Evolutionary conservation across 2,888 invertebrate genomes (phyloP), one percentile per base, ranked within the genome.

Genomic region (Toxonevra muliebris): DNA sequence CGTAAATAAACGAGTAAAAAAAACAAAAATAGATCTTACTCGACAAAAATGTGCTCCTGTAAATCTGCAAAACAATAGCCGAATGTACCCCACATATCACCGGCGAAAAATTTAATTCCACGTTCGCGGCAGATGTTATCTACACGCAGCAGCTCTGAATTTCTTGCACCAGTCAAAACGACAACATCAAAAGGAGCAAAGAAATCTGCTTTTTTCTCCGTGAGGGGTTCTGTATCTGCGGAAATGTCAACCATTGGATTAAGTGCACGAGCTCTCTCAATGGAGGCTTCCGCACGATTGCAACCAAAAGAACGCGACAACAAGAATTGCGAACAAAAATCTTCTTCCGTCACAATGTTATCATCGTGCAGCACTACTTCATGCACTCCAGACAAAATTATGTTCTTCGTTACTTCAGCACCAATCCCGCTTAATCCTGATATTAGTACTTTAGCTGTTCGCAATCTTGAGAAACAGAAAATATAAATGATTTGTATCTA

Each of bases 401-500:
- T 91, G 85, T 99, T 99, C 85, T 99, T 99, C 1, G 96, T 94
- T 53, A 96, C 90, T 88, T 99, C 99, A 10, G 97, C 96, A 20
- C 97, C 98, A 41, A 98, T 88, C 5, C 97, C 97, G 80, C 91
- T 90, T 41, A 97, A 77, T 5, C 97, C 97, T 76, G 96, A 92
- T 67, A 99, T 87, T 48, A 99, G 87, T 69, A 98, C 91, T 84
- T 91, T 92, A 0, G 97, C 91, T 55, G 92, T 90, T 67, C 97
- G 90, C 75, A 99, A 87, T 68, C 93, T 93, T 60, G 72, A 68
- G 61, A 60, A 66, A 43, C 58, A 50, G 45, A 42, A 17, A n/a
- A 40, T 42, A 15, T 48, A 48, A 20, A 17, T 13, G 45, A 12
- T 45, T 48, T 42, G 19, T 1, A 42, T 9, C 2, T 19, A 19